Evolutionary conservation across 2,888 invertebrate genomes (phyloP).

Genomic region (Brachylomia viminalis): DNA sequence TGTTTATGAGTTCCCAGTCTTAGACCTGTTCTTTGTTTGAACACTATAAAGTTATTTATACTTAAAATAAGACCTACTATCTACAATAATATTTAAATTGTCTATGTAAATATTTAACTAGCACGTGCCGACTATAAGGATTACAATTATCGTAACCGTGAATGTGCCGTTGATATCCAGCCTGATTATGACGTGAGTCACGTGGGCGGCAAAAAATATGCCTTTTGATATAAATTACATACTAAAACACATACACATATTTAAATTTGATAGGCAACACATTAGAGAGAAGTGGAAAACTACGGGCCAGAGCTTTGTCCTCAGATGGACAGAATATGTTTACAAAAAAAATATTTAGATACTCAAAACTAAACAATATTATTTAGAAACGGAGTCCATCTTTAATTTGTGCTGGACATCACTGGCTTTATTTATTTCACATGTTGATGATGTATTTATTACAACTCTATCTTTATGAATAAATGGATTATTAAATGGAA

Average conservation of each 20-base stretch:
- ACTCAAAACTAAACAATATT: not conserved
- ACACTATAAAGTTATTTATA: constrained; percentile 22
- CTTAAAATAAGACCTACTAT: constrained; percentile 36
- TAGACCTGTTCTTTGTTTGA: not conserved
- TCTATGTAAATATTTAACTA: constrained; percentile 24
- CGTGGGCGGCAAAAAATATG: not conserved
- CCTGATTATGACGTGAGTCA: constrained; percentile 14
- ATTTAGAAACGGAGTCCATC: not conserved
- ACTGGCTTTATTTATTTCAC: not conserved
- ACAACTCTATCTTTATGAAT: constrained; percentile 19
- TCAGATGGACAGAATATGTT: not conserved
- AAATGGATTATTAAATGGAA: constrained; percentile 32
- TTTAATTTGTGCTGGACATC: not conserved
- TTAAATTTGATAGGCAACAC: not conserved
- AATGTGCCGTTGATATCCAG: constrained; percentile 22
- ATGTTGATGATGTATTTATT: not conserved
- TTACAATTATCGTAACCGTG: constrained; percentile 42
- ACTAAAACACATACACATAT: too few relatives aligned
- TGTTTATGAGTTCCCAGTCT: not conserved
- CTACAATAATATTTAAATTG: constrained; percentile 27
- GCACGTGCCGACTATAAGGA: constrained; percentile 18
- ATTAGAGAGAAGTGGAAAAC: too few relatives aligned
- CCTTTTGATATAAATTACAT: not conserved
- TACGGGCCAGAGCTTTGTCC: not conserved
- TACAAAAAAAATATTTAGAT: not conserved